Evolutionary conservation across 30 jellyfish, hydroid and myxozoan species (phyloP), one percentile per base, ranked within the genome.

Genomic region (Mastigias papua): DNA sequence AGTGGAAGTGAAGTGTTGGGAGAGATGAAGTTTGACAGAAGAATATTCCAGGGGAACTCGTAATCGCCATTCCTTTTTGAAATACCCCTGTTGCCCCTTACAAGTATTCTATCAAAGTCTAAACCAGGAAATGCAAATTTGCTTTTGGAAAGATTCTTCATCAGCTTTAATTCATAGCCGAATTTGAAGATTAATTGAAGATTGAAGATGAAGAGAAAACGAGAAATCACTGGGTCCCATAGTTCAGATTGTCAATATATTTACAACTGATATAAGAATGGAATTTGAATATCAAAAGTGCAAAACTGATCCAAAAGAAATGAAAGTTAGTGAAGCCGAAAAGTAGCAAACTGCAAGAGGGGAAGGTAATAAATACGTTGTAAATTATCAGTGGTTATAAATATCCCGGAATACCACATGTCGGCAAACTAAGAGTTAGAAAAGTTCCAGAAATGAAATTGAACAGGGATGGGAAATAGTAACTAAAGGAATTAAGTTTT

Each of bases 391-490:
- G 58, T 51, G 63, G 89, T 35, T 77, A 77, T 72, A 58, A 77
- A 60, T 77, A 77, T 60, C 89, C 58, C 21, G 89, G 78, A 42
- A 71, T 77, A 23, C 78, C n/a, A 26, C 60, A 51, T 46, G 70
- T 58, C 29, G 29, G 21, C 30, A 28, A 75, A 31, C 19, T 48
- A 34, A 71, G 34, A 46, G 32, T 49, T 51, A 51, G 29, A 74
- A 33, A 75, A 23, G 73, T 75, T 27, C 57, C 48, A 30, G 74
- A 75, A 42, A 71, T 29, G 49, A 71, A 71, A 42, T 37, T 71
- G 34, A 71, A 31, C 34, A 68, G n/a, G n/a, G n/a, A n/a, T n/a
- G 83, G 19, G 42, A 71, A 8, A 71, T 8, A 68, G 13, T 33
- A 2, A 71, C 34, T 34, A 71, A 71, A 75, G 73, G 69, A 21